Evolutionary conservation across 1,140 invertebrate genomes (phyloP).

Genomic region (Stegodyphus mimosarum): DNA sequence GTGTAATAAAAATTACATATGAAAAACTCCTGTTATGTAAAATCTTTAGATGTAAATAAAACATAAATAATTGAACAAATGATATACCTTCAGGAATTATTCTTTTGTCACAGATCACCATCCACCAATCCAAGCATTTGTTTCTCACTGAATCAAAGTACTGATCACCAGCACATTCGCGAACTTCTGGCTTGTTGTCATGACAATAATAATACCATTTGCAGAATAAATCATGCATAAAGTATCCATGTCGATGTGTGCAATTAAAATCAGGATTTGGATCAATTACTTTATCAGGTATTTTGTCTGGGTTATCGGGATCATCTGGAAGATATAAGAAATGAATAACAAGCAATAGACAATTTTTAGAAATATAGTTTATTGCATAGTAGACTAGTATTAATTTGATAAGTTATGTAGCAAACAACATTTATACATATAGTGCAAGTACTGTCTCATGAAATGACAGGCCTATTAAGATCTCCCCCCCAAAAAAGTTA

Average conservation of each 20-base stretch:
- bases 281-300: constrained; percentile 34
- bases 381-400: no score
- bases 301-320: constrained; percentile 28
- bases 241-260: constrained; percentile 38
- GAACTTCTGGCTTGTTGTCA: constrained; percentile 40
- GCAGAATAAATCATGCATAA: constrained; percentile 41
- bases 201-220: constrained; percentile 56
- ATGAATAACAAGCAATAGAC: neutral
- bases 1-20: neutral
- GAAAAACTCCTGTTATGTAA: neutral
- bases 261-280: constrained; percentile 47
- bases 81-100: constrained; percentile 15
- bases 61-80: neutral
- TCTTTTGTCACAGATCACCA: constrained; percentile 50
- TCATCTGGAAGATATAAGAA: constrained; percentile 13
- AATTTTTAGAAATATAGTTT: no score
- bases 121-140: constrained; percentile 60
- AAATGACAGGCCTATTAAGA: no score
- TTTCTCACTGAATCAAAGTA: constrained; percentile 30
- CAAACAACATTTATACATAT: no score
- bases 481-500: no score
- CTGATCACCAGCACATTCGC: constrained; percentile 46
- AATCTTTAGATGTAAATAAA: neutral
- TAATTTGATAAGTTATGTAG: no score
- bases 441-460: no score